These are phyloP conservation scores for Drosophila pallidifrons DNA, from an alignment of 1,140 invertebrate genomes.

Conservation along the genomic window DNA sequence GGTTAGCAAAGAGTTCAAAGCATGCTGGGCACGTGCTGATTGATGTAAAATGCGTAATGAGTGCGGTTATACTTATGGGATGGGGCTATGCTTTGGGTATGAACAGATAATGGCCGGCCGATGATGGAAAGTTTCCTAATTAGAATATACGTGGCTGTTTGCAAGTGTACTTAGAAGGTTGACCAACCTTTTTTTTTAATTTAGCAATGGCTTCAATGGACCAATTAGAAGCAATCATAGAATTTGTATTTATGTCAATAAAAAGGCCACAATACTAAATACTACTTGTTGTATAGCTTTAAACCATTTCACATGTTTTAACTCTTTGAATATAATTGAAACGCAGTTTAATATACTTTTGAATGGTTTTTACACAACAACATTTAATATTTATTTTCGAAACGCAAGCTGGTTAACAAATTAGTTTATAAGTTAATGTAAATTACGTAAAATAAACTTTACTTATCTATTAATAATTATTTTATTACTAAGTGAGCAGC, in stretches of 20 bases:
- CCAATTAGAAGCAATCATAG: conserved; percentile 42
- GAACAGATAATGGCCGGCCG: conserved; percentile 59
- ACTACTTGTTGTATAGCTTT: no score
- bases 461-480: no score
- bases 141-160: conserved; percentile 63
- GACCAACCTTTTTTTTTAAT: conserved; percentile 7
- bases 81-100: conserved; percentile 29
- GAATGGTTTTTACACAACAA: no score
- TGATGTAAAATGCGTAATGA: conserved; percentile 82
- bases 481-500: no score
- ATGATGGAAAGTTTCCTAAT: conserved; percentile 69
- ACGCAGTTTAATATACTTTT: no score
- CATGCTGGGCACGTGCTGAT: conserved; percentile 80
- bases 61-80: conserved; percentile 61
- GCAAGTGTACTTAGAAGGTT: conserved; percentile 25
- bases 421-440: no score
- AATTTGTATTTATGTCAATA: conserved; percentile 13
- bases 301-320: no score
- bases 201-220: conserved; percentile 12
- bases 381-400: no score
- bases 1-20: conserved; percentile 61
- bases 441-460: no score
- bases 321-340: no score
- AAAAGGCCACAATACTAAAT: not conserved
- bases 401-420: no score